Base-by-base conservation (phyloP, 2,888 invertebrate genomes). In the Toxonevra muliebris region DNA sequence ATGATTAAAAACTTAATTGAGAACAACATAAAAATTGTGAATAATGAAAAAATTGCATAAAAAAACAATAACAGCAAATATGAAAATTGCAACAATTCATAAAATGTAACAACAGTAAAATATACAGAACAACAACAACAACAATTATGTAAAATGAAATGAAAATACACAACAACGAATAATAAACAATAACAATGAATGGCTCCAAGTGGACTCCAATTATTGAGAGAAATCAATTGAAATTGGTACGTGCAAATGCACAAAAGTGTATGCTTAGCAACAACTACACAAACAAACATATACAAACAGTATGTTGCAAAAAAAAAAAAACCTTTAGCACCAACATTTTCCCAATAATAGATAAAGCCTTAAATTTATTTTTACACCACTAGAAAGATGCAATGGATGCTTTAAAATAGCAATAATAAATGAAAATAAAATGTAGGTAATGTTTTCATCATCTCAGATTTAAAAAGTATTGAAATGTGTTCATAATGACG, bases 141-240 rank as follows among this genome's bases (percentile, higher is more conserved):
- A 76, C 75, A 71, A 77, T 73, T 74, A 61, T 68, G 75, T 73
- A 75, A 69, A 71, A 74, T 74, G 76, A 73, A 72, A 76, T 73
- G 75, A 70, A 74, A 76, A 76, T 75, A 74, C 76, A 74, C 66
- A 57, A 50, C 42, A 9, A 20, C 9, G 61, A 53, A 69, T 41
- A 65, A n/a, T 61, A 43, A 69, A 75, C 76, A 75, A 76, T 74
- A 73, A 50, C 19, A 43, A 58, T 30, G 48, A 50, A 55, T 43
- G 40, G 63, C 42, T n/a, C 45, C 55, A 60, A 63, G 65, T 42
- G 43, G 64, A 71, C 68, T 66, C 61, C 74, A 65, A 74, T 74
- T 76, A 79, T 76, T 65, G 68, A 65, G 60, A 17, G 48, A 54
- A 76, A 74, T 76, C 74, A 74, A 69, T 61, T 65, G 65, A 53